phyloP scores from a whole-genome alignment of 2,888 invertebrate genomes.

The Drosophila anomalata region DNA sequence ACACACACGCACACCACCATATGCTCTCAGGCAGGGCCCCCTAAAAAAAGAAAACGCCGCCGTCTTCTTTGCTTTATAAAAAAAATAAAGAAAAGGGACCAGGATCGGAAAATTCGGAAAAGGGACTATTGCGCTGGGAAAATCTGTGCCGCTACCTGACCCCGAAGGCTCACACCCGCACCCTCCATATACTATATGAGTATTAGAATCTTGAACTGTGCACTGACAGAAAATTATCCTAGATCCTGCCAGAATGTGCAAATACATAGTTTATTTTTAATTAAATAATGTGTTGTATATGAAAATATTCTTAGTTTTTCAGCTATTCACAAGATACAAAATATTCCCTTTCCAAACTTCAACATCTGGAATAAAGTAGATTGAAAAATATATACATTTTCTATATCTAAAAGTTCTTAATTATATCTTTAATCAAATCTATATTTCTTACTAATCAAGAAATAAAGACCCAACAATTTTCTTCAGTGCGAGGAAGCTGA shows the following conservation, averaged over 20 bases:
- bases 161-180: conserved; percentile 44
- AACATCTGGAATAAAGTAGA: too few species aligned
- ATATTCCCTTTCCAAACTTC: too few species aligned
- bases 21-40: conserved; percentile 28
- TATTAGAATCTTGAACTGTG: conserved; percentile 21
- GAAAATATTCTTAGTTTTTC: too few species aligned
- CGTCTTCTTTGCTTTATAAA: conserved; percentile 59
- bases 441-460: too few species aligned
- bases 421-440: too few species aligned
- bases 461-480: neutral
- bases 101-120: conserved; percentile 33
- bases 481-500: conserved; percentile 7
- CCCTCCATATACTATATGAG: conserved; percentile 17
- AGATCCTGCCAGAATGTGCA: neutral
- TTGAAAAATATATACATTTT: too few species aligned
- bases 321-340: too few species aligned
- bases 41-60: conserved; percentile 42
- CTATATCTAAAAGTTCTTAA: too few species aligned
- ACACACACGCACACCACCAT: conserved; percentile 21
- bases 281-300: too few species aligned
- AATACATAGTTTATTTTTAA: neutral
- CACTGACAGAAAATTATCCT: neutral
- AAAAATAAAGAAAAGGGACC: conserved; percentile 62
- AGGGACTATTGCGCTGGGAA: conserved; percentile 38
- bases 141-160: conserved; percentile 63